Base-by-base conservation (phyloP, 1,140 invertebrate genomes). In the Grapholita molesta region DNA sequence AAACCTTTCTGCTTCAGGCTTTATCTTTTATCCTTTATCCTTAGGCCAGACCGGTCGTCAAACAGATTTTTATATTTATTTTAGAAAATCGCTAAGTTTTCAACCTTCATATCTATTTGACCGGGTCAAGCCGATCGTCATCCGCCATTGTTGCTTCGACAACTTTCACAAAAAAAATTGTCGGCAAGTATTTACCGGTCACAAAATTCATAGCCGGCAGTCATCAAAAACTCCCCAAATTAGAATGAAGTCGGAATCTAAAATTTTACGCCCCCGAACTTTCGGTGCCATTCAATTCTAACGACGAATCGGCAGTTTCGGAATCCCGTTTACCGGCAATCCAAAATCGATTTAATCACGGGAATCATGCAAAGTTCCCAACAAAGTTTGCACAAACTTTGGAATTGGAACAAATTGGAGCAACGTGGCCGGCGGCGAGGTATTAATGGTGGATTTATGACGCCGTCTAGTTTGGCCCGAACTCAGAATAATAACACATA, bases 321-420 rank as follows among this genome's bases (percentile, higher is more conserved):
- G 78, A 82, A 84, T 86, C 80, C 82, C 80, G 78, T 76, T 88
- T 78, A 84, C 81, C 80, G 83, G 85, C 86, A 88, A 88, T 88
- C 80, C 70, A 78, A 87, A 89, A 90, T 86, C 86, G 86, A 88
- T 88, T 86, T 84, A 89, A 88, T 90, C 85, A 87, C 83, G 73
- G 77, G 81, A 88, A 86, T 88, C 87, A 88, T 84, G 79, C 84
- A 82, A 88, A 88, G 79, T 90, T 86, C 66, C 77, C 68, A 77
- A 81, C 84, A 85, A 90, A 90, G 84, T 88, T 90, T 86, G 80
- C 74, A 81, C 85, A 79, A 85, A 88, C 78, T 88, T 86, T 68
- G 75, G 79, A 83, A 88, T 86, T 88, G 82, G 83, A 83, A 86
- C 88, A 88, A 88, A 90, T 88, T 90, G 80, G 81, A 84, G 75